Evolutionary conservation across 2,888 invertebrate species (phyloP).

Genomic region (Drosophila mimica): DNA sequence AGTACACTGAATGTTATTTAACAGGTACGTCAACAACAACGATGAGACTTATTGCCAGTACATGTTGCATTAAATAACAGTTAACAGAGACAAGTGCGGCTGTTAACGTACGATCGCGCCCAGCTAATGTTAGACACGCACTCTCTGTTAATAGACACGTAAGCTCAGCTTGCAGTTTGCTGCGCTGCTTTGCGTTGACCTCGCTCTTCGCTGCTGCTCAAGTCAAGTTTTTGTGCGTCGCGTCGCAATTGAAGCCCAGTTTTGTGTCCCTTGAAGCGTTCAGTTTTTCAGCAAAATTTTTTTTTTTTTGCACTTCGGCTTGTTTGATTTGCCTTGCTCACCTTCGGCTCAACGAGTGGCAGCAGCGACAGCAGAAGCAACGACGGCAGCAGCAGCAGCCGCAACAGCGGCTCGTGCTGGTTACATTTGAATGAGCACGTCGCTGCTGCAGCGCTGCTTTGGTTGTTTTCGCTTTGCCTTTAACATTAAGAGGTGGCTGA

Average conservation of each 20-base stretch:
- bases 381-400: conserved; percentile 37
- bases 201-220: conserved; percentile 50
- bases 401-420: conserved; percentile 66
- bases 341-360: conserved; percentile 67
- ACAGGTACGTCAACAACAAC: neutral
- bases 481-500: conserved; percentile 23
- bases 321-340: conserved; percentile 75
- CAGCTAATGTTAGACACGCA: neutral
- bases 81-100: conserved; percentile 2
- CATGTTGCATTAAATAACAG: neutral
- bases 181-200: conserved; percentile 30
- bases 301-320: conserved; percentile 63
- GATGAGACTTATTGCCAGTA: neutral
- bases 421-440: conserved; percentile 79
- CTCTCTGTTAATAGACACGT: conserved; percentile 25
- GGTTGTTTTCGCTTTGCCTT: neutral
- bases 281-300: conserved; percentile 40
- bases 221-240: conserved; percentile 58
- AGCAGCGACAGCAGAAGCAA: conserved; percentile 22
- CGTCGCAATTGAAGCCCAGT: conserved; percentile 67
- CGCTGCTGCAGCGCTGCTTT: conserved; percentile 40
- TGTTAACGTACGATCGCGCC: conserved; percentile 10
- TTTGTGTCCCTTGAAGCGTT: conserved; percentile 75
- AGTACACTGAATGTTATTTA: neutral
- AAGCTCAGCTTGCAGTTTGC: conserved; percentile 38